Base-by-base conservation (phyloP, 92 coral and sea anemone genomes). In the Epizoanthus rinbou region DNA sequence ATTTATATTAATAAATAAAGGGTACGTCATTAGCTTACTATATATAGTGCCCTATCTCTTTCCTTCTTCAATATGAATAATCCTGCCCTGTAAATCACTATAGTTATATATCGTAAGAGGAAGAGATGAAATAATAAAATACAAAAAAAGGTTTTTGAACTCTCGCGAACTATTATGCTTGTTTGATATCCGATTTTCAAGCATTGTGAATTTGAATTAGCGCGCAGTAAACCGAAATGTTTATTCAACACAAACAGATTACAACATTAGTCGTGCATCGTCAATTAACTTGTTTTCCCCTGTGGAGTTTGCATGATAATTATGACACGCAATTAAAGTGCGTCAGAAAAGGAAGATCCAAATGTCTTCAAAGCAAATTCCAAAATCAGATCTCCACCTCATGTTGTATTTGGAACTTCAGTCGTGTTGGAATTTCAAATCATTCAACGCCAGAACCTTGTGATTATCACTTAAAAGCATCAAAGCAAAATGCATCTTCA, bases 181-280 rank as follows among this genome's bases (percentile, higher is more conserved):
- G 69, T 64, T 64, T 64, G 69, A 64, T 64, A n/a, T 64, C 69
- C 69, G n/a, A 64, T 64, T 64, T 64, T 64, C 69, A 64, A 64
- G 31, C 69, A 64, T 64, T 64, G 69, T 64, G 69, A 64, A 64
- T 64, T 64, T 64, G 69, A 64, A 64, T 64, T 6, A n/a, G 31
- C 69, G 69, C 69, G 69, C 69, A 64, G 69, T 64, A 64, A 64
- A 64, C 69, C 69, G 33, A 64, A 64, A 64, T 64, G 69, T 64
- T 64, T 64, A 64, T 64, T 19, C 25, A 13, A 24, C n/a, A n/a
- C 69, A 64, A 64, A 64, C 69, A 64, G 28, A 64, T 64, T 64
- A 64, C 28, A 64, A 64, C 69, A 64, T 64, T 64, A 5, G 69
- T 64, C 69, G 69, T 64, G 69, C 69, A 64, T 64, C 69, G 69